Percentiles rank a stretch among this genome's conserved stretches.
phyloP scores from a whole-genome alignment of 2,888 invertebrate genomes.

The Drosophila multiciliata region DNA sequence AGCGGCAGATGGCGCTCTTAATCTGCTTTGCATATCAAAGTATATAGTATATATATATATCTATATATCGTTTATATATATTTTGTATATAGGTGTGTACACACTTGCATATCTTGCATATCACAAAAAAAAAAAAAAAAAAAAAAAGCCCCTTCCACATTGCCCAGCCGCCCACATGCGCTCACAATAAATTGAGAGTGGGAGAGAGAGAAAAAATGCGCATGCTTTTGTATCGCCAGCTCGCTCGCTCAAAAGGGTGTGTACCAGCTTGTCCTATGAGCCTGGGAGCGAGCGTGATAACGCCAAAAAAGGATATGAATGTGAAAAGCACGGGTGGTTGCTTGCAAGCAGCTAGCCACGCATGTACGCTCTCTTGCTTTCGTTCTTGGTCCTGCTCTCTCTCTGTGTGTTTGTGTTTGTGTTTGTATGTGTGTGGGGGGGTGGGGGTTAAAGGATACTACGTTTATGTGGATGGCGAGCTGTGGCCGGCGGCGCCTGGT shows the following conservation, averaged over 20 bases:
- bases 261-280: constrained; percentile 47
- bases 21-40: constrained; percentile 61
- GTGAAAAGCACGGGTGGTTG: constrained; percentile 48
- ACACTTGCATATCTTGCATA: constrained; percentile 45
- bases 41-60: constrained; percentile 17
- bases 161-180: constrained; percentile 17
- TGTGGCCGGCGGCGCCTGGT: constrained; percentile 44
- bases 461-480: constrained; percentile 30
- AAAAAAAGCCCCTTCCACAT: neutral
- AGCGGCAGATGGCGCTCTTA: constrained; percentile 40
- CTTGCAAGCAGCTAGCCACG: constrained; percentile 3
- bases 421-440: constrained; percentile 9
- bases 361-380: constrained; percentile 12
- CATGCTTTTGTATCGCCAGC: constrained; percentile 21
- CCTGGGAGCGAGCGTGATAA: constrained; percentile 38
- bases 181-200: neutral
- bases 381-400: constrained; percentile 12
- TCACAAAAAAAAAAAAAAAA: constrained; percentile 2
- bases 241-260: constrained; percentile 67
- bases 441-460: constrained; percentile 52
- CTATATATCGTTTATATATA: neutral
- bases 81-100: constrained; percentile 12
- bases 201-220: constrained; percentile 6
- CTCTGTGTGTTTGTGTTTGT: neutral
- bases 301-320: constrained; percentile 28